A percentile compares a stretch with the other conserved stretches of the same genome.
phyloP scores from a whole-genome alignment of 2,888 invertebrate genomes.

The Tanytarsus gracilentus region DNA sequence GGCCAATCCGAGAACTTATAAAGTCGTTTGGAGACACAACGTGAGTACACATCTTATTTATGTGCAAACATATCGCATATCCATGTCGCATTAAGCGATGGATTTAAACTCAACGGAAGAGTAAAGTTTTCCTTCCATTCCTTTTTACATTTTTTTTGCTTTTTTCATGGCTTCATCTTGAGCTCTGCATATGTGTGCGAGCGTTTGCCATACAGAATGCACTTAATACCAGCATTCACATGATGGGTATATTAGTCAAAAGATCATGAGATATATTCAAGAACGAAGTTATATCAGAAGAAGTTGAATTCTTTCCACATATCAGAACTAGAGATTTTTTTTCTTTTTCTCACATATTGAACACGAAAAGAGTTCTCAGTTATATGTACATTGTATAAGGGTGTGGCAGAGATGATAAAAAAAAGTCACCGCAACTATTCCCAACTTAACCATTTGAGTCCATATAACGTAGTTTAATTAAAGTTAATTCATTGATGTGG shows the following conservation, averaged over 20 bases:
- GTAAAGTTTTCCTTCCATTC: no score
- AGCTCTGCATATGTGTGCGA: not conserved
- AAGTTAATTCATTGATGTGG: no score
- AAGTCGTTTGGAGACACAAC: conserved; percentile 72
- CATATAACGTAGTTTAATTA: no score
- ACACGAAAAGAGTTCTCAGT: not conserved
- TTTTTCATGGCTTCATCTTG: not conserved
- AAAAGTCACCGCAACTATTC: no score
- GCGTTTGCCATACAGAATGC: not conserved
- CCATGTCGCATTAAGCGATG: no score
- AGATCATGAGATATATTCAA: conserved; percentile 16
- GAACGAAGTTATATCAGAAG: no score
- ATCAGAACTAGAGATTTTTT: no score
- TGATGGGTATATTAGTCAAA: conserved; percentile 21
- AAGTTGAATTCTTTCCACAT: not conserved
- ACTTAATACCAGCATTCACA: conserved; percentile 10
- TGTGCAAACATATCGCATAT: not conserved
- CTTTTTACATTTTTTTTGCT: not conserved
- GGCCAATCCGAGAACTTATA: conserved; percentile 68
- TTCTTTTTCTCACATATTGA: not conserved
- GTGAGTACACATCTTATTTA: conserved; percentile 48
- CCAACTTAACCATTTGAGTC: no score
- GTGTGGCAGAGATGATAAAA: conserved; percentile 15
- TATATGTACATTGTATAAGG: conserved; percentile 11
- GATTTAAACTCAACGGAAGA: no score